Conservation (phyloP, 2,797 vertebrate species). For the Allochrocebus solatus region DNA sequence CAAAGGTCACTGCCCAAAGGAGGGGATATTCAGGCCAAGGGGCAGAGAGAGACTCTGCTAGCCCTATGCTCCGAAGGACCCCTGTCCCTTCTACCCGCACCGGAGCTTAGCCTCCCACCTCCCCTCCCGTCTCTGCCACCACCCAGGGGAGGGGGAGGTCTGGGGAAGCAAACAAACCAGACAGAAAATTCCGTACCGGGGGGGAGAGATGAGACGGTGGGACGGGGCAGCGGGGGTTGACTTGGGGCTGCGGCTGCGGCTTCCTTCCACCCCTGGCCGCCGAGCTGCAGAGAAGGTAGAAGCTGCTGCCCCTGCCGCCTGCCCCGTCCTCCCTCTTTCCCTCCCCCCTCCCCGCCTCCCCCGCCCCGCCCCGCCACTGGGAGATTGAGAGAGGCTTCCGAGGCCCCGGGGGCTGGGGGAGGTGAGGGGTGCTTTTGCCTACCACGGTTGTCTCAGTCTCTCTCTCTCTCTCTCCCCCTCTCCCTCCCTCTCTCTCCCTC, state of each 20-base stretch:
- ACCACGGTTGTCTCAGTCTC: not conserved
- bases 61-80: not conserved
- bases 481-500: not conserved
- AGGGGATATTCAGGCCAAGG: not conserved
- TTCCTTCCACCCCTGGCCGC: constrained; percentile 59
- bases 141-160: not conserved
- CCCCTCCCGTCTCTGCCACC: constrained; percentile 32
- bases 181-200: constrained; percentile 73
- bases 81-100: not conserved
- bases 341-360: constrained; percentile 15
- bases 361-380: not conserved
- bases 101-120: not conserved
- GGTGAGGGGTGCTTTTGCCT: constrained; percentile 57
- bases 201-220: constrained; percentile 69
- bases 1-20: constrained; percentile 29
- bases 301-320: constrained; percentile 58
- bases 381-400: not conserved
- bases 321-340: constrained; percentile 53
- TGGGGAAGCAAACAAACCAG: constrained; percentile 60
- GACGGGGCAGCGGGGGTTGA: constrained; percentile 55
- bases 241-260: constrained; percentile 31
- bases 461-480: not conserved
- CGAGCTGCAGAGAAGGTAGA: constrained; percentile 54
- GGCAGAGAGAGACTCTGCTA: constrained; percentile 10
- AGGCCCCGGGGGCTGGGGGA: constrained; percentile 4